Conservation (phyloP, 2,797 vertebrate species). For the Gorsachius magnificus region DNA sequence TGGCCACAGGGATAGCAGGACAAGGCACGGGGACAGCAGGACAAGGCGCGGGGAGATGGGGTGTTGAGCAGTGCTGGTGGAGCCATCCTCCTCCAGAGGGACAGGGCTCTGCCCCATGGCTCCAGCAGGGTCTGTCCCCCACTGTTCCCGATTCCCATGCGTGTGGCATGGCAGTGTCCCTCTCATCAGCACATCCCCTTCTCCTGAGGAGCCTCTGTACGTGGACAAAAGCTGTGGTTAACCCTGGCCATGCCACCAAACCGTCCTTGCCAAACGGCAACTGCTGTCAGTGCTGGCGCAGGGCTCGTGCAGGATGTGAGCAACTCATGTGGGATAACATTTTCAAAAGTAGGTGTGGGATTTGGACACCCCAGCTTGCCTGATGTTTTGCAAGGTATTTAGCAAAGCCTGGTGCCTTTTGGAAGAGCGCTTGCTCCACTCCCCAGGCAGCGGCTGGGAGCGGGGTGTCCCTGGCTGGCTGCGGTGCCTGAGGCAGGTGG, state of each 20-base stretch:
- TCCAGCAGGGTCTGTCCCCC: rapidly evolving
- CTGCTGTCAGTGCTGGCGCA: rapidly evolving
- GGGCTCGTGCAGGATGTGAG: neutral
- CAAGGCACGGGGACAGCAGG: neutral
- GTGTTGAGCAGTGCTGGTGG: rapidly evolving
- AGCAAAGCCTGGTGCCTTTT: neutral
- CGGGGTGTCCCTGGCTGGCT: neutral
- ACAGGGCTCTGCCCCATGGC: rapidly evolving
- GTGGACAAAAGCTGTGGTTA: rapidly evolving
- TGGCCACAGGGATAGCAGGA: neutral
- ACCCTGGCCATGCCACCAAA: neutral
- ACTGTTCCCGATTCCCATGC: rapidly evolving
- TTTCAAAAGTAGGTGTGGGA: neutral
- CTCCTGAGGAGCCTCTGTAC: neutral
- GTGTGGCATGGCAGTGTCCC: neutral
- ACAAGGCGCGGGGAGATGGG: neutral
- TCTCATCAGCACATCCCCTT: neutral
- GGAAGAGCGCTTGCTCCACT: neutral
- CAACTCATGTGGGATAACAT: rapidly evolving
- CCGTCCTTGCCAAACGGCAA: rapidly evolving
- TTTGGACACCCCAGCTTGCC: neutral
- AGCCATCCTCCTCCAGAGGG: neutral
- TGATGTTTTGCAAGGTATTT: neutral
- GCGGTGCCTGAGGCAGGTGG: neutral
- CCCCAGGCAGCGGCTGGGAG: neutral